A percentile compares a stretch with the other conserved stretches of the same genome.
These are phyloP conservation scores for Gobio gobio DNA, from an alignment of 2,113 vertebrate species.

Conservation along the genomic window DNA sequence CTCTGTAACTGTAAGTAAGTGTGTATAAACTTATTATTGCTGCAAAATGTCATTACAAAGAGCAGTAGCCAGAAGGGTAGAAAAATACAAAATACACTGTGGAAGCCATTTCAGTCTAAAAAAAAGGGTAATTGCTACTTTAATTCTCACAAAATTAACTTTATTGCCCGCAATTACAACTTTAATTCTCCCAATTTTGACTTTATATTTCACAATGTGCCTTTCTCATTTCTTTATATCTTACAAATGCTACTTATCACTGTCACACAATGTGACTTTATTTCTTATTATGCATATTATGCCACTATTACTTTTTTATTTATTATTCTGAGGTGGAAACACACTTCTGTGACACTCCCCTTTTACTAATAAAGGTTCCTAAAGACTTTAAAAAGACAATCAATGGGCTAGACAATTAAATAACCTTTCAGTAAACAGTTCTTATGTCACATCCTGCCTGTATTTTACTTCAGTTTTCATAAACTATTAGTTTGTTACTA, in stretches of 20 bases:
- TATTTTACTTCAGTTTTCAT: too few relatives aligned
- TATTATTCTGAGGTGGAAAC: background rate
- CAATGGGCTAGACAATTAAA: background rate
- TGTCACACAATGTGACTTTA: background rate
- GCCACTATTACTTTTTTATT: background rate
- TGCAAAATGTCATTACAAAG: background rate
- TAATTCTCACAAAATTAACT: background rate
- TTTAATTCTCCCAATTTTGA: background rate
- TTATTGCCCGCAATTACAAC: background rate
- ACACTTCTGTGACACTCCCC: background rate
- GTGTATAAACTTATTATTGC: background rate
- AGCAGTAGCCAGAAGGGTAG: background rate
- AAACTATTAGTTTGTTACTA: too few relatives aligned
- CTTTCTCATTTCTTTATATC: background rate
- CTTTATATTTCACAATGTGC: background rate
- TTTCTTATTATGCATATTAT: background rate
- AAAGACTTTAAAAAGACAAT: background rate
- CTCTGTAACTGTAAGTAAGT: background rate
- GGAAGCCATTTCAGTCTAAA: background rate
- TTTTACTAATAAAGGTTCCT: background rate
- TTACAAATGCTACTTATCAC: too few relatives aligned
- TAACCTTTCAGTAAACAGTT: background rate
- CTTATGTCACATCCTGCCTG: too few relatives aligned
- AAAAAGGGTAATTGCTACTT: background rate
- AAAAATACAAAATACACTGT: background rate